Conservation (phyloP, 2,113 vertebrate species). For the Apus apus region DNA sequence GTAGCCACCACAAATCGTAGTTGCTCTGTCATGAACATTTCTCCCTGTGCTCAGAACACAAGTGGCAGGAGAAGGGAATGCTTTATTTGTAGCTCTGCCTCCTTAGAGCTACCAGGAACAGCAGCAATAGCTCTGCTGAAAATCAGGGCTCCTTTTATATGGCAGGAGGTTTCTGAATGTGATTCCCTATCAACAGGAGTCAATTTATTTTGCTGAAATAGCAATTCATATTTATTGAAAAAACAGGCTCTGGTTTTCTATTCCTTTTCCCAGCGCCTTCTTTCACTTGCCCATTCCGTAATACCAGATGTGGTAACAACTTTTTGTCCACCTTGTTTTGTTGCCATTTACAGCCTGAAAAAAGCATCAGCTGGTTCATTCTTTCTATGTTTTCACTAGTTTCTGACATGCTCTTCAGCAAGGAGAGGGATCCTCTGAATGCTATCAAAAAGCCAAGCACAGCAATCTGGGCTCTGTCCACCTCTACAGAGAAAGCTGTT, state of each 20-base stretch:
- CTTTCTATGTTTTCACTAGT: background rate
- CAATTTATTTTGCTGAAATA: background rate
- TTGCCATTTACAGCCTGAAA: background rate
- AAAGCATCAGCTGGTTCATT: background rate
- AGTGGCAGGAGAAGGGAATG: background rate
- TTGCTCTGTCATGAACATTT: background rate
- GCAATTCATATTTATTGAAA: background rate
- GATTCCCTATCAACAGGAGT: accelerated
- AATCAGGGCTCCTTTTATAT: background rate
- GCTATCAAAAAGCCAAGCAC: background rate
- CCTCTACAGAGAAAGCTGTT: background rate
- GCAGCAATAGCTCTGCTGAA: background rate
- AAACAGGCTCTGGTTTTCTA: accelerated
- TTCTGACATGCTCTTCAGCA: background rate
- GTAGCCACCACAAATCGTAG: background rate
- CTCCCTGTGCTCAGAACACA: background rate
- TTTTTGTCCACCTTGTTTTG: background rate
- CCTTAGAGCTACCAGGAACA: background rate
- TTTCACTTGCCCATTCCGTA: background rate
- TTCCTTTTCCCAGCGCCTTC: background rate
- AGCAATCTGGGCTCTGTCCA: background rate
- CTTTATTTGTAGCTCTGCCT: background rate
- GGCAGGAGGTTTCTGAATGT: background rate
- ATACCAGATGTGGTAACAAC: background rate
- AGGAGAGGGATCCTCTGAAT: background rate